Evolutionary conservation across 2,113 vertebrate species (phyloP).

Genomic region (Agelaius tricolor): DNA sequence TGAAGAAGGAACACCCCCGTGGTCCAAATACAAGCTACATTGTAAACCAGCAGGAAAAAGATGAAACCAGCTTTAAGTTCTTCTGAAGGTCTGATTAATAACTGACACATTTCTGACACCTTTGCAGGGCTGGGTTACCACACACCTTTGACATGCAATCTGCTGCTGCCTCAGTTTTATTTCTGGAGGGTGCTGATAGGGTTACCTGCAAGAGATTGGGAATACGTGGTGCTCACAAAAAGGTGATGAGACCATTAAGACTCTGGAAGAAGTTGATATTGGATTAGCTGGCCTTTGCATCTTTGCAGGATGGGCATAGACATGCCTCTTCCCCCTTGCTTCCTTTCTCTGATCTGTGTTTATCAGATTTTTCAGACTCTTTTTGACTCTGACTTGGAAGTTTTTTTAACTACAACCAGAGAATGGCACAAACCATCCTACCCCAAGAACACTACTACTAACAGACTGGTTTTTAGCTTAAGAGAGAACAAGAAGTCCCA

Average conservation of each 20-base stretch:
- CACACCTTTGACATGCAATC: not conserved
- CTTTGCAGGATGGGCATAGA: not conserved
- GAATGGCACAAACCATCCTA: not conserved
- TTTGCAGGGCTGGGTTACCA: not conserved
- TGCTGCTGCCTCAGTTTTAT: not conserved
- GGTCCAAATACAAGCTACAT: not conserved
- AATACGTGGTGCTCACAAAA: not conserved
- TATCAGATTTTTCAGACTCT: not conserved
- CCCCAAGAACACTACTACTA: not conserved
- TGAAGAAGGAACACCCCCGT: not conserved
- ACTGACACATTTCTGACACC: not conserved
- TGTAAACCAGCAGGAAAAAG: not conserved
- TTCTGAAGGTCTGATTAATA: not conserved
- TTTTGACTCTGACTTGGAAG: not conserved
- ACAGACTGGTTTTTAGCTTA: not conserved
- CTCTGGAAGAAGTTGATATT: not conserved
- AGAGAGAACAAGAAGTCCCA: not conserved
- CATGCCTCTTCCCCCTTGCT: rapidly evolving
- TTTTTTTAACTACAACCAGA: not conserved
- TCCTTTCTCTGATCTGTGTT: not conserved
- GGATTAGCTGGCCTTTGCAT: not conserved
- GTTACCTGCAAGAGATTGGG: not conserved
- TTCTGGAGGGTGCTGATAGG: not conserved
- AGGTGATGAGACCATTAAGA: not conserved
- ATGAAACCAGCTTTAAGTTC: not conserved